These are phyloP conservation scores for Halcyon smyrnensis DNA, from an alignment of 2,797 vertebrate species.

Conservation along the genomic window DNA sequence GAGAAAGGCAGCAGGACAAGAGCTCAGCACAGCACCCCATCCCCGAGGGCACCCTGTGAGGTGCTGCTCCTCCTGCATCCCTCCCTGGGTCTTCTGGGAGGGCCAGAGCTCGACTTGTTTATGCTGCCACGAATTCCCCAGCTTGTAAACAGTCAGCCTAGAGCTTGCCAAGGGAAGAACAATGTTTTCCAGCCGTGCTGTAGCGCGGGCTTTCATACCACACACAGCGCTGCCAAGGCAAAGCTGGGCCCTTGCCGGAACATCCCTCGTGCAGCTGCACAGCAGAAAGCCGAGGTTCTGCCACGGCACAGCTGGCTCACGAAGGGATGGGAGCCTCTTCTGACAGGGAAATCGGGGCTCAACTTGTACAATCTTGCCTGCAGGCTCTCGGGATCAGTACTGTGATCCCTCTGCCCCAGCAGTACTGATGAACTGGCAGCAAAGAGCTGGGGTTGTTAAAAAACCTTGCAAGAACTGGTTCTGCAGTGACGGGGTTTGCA, in stretches of 20 bases:
- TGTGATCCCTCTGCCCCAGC: fast-evolving
- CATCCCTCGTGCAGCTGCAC: neutral
- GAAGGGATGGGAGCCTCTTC: neutral
- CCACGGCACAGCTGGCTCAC: neutral
- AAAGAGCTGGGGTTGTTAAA: neutral
- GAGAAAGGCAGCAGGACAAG: neutral
- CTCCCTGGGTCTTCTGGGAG: neutral
- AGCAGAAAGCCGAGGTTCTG: neutral
- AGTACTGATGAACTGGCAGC: neutral
- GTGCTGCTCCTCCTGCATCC: neutral
- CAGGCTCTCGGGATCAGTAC: neutral
- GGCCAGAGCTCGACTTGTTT: neutral
- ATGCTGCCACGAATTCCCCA: slow-evolving; percentile 25
- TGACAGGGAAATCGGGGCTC: neutral
- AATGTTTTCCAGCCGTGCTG: slow-evolving; percentile 26
- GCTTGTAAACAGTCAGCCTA: slow-evolving; percentile 27
- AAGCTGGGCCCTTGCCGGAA: neutral
- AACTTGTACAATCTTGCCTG: neutral
- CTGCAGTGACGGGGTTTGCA: neutral
- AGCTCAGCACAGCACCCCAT: neutral
- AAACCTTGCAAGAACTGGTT: neutral
- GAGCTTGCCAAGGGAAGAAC: slow-evolving; percentile 46
- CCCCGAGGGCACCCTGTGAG: fast-evolving
- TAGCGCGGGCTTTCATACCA: neutral
- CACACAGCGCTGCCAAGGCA: slow-evolving; percentile 32